These are phyloP conservation scores for Masticophis lateralis DNA, from an alignment of 2,797 vertebrate genomes.

Conservation along the genomic window DNA sequence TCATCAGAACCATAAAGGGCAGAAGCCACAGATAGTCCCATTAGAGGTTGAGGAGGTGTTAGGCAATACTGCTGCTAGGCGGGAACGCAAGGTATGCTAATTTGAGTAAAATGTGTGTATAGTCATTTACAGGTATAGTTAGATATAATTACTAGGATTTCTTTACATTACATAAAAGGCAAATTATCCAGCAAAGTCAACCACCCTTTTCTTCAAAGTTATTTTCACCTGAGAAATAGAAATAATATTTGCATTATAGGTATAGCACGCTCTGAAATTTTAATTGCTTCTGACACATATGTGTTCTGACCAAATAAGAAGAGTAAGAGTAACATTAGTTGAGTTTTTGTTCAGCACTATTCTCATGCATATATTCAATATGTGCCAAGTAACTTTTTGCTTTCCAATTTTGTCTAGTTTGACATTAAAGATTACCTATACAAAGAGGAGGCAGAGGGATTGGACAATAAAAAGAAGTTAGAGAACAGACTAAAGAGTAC, in stretches of 20 bases:
- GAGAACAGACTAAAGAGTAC: background rate
- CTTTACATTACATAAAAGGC: background rate
- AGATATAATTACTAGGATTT: background rate
- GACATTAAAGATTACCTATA: background rate
- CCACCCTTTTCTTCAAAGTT: background rate
- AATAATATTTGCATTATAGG: background rate
- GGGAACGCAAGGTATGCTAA: background rate
- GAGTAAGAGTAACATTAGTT: background rate
- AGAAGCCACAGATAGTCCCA: background rate
- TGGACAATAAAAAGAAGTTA: background rate
- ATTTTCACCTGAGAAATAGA: background rate
- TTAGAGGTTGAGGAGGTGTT: background rate
- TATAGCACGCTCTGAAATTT: background rate
- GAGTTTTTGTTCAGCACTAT: background rate
- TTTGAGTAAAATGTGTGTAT: background rate
- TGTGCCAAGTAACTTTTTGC: background rate
- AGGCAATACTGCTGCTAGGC: background rate
- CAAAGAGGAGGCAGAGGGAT: background rate
- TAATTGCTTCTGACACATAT: background rate
- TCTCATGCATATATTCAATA: background rate
- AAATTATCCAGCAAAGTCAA: background rate
- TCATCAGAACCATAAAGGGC: background rate
- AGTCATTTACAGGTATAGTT: background rate
- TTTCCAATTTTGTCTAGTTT: background rate
- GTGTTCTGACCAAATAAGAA: background rate